Conservation (phyloP, 2,113 vertebrate species). For the Ceyx cyanopectus region DNA sequence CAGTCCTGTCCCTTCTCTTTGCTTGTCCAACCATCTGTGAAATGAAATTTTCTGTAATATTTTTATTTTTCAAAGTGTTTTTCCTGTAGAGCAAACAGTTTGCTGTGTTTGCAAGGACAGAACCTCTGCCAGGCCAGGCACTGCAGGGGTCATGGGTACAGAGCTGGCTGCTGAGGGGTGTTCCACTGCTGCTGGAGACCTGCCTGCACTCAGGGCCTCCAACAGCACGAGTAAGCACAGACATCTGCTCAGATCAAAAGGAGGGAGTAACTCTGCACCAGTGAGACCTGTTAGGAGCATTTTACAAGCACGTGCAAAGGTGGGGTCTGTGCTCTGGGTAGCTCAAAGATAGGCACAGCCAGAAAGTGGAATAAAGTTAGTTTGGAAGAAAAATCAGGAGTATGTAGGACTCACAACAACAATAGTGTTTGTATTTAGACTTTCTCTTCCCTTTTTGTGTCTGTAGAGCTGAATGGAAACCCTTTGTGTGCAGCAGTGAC, state of each 20-base stretch:
- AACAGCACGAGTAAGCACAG: not conserved
- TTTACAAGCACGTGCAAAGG: not conserved
- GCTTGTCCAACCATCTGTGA: not conserved
- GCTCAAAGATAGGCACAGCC: not conserved
- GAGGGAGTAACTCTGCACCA: not conserved
- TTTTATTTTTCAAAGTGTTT: not conserved
- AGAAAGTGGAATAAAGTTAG: not conserved
- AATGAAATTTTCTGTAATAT: not conserved
- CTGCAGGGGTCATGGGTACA: not conserved
- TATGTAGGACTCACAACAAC: not conserved
- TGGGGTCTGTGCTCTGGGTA: not conserved
- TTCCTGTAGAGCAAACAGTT: not conserved
- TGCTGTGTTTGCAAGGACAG: not conserved
- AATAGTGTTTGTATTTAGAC: not conserved
- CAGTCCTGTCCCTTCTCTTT: not conserved
- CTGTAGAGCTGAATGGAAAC: not conserved
- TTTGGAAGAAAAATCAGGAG: not conserved
- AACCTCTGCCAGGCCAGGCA: not conserved
- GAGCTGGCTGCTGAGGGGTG: not conserved
- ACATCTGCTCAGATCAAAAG: not conserved
- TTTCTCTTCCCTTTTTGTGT: not conserved
- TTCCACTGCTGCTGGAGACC: fast-evolving
- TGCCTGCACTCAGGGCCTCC: not conserved
- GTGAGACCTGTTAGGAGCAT: not conserved
- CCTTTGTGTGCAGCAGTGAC: not conserved